Evolutionary conservation across 2,888 invertebrate species (phyloP).

Genomic region (Calliscelio sp.): DNA sequence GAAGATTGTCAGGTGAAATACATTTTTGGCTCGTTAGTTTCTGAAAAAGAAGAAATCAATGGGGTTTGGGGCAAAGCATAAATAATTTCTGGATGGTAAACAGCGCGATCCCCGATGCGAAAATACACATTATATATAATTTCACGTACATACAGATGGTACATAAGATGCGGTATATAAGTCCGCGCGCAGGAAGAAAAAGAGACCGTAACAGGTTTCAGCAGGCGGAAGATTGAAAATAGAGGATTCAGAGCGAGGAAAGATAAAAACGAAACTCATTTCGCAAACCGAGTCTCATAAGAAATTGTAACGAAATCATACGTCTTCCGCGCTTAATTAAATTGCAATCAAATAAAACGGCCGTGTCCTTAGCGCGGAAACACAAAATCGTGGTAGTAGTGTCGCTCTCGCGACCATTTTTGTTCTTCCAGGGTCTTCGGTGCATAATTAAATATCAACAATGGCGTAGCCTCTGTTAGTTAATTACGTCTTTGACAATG

Average conservation of each 20-base stretch:
- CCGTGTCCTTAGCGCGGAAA: conserved; percentile 50
- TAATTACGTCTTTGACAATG: conserved; percentile 49
- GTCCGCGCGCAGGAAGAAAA: conserved; percentile 15
- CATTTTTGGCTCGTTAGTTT: conserved; percentile 36
- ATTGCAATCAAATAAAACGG: conserved; percentile 76
- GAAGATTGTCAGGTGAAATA: no score
- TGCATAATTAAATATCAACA: conserved; percentile 51
- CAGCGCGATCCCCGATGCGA: conserved; percentile 34
- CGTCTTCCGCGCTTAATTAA: conserved; percentile 77
- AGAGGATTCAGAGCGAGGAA: conserved; percentile 48
- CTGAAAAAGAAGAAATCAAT: conserved; percentile 21
- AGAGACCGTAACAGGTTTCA: conserved; percentile 51
- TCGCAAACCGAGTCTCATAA: conserved; percentile 55
- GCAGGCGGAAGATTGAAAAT: conserved; percentile 58
- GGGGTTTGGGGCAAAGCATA: conserved; percentile 13
- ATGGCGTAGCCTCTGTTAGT: conserved; percentile 3
- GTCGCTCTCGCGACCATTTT: conserved; percentile 15
- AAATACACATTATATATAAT: conserved; percentile 47
- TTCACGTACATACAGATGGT: conserved; percentile 4
- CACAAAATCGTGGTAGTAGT: conserved; percentile 14
- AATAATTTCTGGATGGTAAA: conserved; percentile 48
- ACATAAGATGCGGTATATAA: conserved; percentile 38
- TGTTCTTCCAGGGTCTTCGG: conserved; percentile 5
- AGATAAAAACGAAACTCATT: conserved; percentile 68
- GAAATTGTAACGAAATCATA: conserved; percentile 68